A percentile compares a stretch with the other conserved stretches of the same genome.
These are phyloP conservation scores for Melitaea cinxia DNA, from an alignment of 1,140 invertebrate genomes.

Conservation along the genomic window DNA sequence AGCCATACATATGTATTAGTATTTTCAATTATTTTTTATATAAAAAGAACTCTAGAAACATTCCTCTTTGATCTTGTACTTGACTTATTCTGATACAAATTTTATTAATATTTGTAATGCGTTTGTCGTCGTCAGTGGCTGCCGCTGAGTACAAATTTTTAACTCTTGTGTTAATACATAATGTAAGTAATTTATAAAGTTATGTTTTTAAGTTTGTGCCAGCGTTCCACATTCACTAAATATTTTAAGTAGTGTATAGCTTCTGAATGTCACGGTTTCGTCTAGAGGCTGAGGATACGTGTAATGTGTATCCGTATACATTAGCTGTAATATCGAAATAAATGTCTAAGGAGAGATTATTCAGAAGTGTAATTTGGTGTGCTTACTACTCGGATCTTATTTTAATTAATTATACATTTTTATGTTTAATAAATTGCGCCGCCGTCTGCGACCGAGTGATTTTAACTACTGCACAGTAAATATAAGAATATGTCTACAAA, in stretches of 20 bases:
- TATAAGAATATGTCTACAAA: background rate
- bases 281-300: too few relatives aligned
- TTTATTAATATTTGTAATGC: background rate
- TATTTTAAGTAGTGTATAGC: too few relatives aligned
- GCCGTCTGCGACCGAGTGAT: constrained; percentile 6
- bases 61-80: too few relatives aligned
- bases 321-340: too few relatives aligned
- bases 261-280: too few relatives aligned
- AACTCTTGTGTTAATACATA: constrained; percentile 17
- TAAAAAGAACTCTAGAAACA: too few relatives aligned
- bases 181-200: constrained; percentile 3
- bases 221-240: too few relatives aligned
- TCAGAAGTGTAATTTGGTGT: background rate
- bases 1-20: too few relatives aligned
- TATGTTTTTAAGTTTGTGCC: constrained; percentile 22
- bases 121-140: background rate
- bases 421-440: background rate
- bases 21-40: too few relatives aligned
- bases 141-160: constrained; percentile 34
- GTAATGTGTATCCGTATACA: too few relatives aligned
- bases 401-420: background rate
- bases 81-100: too few relatives aligned
- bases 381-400: background rate
- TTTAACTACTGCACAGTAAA: background rate
- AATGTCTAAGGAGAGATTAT: too few relatives aligned